phyloP scores from a whole-genome alignment of 2,797 vertebrate genomes.

The Acanthurus tractus region DNA sequence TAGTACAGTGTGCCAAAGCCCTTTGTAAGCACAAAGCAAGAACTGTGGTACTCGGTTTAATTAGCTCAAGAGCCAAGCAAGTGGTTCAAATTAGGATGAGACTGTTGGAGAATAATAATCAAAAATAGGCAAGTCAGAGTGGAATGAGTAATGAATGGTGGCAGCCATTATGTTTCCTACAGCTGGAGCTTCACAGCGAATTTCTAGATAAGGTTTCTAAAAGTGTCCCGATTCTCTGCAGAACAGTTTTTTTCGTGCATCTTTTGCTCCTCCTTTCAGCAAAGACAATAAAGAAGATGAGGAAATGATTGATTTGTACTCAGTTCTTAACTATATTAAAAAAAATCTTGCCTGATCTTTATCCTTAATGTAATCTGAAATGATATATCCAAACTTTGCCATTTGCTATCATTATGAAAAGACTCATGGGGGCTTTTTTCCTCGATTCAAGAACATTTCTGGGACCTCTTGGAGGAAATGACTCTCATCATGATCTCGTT shows the following conservation, averaged over 20 bases:
- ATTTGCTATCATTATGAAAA: constrained; percentile 6
- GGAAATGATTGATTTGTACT: not conserved
- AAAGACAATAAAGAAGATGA: not conserved
- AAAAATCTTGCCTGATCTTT: not conserved
- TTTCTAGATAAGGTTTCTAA: constrained; percentile 26
- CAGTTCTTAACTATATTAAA: not conserved
- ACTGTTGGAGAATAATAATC: constrained; percentile 68
- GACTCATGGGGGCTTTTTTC: not conserved
- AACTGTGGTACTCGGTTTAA: constrained; percentile 62
- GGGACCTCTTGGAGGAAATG: constrained; percentile 22
- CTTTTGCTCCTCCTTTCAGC: constrained; percentile 16
- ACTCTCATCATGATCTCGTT: constrained; percentile 34
- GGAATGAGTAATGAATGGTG: constrained; percentile 55
- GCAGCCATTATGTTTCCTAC: constrained; percentile 44
- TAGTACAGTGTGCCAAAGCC: constrained; percentile 50
- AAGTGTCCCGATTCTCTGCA: constrained; percentile 30
- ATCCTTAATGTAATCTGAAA: not conserved
- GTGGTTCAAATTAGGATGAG: constrained; percentile 66
- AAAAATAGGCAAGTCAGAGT: constrained; percentile 51
- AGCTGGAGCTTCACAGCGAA: constrained; percentile 60
- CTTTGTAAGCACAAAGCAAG: constrained; percentile 66
- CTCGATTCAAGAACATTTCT: constrained; percentile 10
- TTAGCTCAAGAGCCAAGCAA: constrained; percentile 69
- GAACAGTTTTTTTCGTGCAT: not conserved
- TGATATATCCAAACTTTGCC: not conserved